Evolutionary conservation across 2,888 invertebrate genomes (phyloP).

Genomic region (Dicyrtoma fusca): DNA sequence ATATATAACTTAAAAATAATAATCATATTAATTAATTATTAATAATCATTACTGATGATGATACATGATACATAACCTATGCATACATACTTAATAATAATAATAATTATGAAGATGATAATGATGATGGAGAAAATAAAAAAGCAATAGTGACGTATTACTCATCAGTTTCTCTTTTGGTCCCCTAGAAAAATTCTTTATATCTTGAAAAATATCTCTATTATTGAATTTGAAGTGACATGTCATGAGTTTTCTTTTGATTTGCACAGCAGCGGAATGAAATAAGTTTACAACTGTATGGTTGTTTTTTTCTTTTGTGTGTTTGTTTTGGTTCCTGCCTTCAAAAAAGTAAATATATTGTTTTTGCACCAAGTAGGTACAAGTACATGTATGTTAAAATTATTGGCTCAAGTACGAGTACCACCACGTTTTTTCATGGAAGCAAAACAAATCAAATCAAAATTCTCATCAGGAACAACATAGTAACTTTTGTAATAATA

Average conservation of each 20-base stretch:
- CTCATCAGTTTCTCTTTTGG: constrained; percentile 1
- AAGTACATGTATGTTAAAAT: too few relatives aligned
- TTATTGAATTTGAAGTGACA: constrained; percentile 2
- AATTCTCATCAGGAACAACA: too few relatives aligned
- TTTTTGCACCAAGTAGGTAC: too few relatives aligned
- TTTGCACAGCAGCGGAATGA: too few relatives aligned
- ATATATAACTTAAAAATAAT: constrained; percentile 13
- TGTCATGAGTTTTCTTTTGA: not conserved
- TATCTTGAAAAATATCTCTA: constrained; percentile 13
- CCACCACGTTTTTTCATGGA: too few relatives aligned
- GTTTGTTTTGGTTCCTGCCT: too few relatives aligned
- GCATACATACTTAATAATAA: constrained; percentile 4
- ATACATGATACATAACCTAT: constrained; percentile 10
- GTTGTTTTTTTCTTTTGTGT: not conserved
- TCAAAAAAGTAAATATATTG: too few relatives aligned
- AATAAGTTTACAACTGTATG: too few relatives aligned
- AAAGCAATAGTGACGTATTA: constrained; percentile 29
- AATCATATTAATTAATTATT: not conserved
- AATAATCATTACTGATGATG: not conserved
- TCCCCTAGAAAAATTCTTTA: constrained; percentile 8
- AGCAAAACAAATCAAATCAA: too few relatives aligned
- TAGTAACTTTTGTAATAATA: too few relatives aligned
- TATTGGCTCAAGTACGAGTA: too few relatives aligned
- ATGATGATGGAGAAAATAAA: constrained; percentile 22
- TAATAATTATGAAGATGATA: too few relatives aligned